A percentile compares a stretch with the other conserved stretches of the same genome.
These are phyloP conservation scores for Hyperoplus immaculatus DNA, from an alignment of 2,797 vertebrate species.

Conservation along the genomic window DNA sequence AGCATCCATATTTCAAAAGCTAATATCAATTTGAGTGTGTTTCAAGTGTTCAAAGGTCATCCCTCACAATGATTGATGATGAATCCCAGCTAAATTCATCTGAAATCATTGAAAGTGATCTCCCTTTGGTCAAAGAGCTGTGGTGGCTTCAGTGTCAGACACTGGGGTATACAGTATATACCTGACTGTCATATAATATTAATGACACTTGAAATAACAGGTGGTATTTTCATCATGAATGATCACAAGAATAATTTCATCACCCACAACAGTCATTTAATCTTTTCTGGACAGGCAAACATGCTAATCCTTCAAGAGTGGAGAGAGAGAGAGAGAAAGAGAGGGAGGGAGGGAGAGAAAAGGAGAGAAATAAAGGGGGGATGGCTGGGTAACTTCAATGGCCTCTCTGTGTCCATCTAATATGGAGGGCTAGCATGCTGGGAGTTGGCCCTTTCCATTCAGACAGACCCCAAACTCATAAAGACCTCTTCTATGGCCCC, in stretches of 20 bases:
- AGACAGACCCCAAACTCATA: conserved; percentile 83
- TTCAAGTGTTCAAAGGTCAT: neutral
- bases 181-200: conserved; percentile 28
- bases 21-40: neutral
- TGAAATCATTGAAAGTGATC: conserved; percentile 9
- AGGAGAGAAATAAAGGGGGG: conserved; percentile 76
- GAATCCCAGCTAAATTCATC: neutral
- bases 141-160: neutral
- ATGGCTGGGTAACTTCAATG: conserved; percentile 83
- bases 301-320: conserved; percentile 66
- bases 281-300: conserved; percentile 66
- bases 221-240: conserved; percentile 61
- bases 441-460: conserved; percentile 85
- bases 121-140: conserved; percentile 3
- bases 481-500: conserved; percentile 84
- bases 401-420: conserved; percentile 85
- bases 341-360: conserved; percentile 67
- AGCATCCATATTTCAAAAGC: neutral
- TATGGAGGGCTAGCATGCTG: conserved; percentile 85
- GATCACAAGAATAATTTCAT: conserved; percentile 62
- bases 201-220: conserved; percentile 55
- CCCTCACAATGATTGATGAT: neutral
- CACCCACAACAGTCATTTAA: conserved; percentile 56
- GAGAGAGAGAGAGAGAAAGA: conserved; percentile 65
- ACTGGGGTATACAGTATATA: conserved; percentile 8